These are phyloP conservation scores for Spodoptera litura DNA, from an alignment of 1,140 invertebrate species.

Conservation along the genomic window DNA sequence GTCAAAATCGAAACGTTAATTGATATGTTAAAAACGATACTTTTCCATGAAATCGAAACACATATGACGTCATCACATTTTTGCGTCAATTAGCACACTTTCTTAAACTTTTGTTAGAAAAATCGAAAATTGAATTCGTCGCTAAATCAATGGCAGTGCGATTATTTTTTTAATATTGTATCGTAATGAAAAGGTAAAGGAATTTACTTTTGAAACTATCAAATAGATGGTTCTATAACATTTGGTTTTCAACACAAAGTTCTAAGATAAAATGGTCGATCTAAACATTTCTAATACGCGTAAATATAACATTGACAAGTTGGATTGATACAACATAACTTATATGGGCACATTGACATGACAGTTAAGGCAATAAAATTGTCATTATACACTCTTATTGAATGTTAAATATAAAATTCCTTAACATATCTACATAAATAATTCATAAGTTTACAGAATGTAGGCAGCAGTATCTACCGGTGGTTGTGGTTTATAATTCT, in stretches of 20 bases:
- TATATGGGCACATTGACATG: slow-evolving; percentile 25
- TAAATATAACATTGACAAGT: slow-evolving; percentile 23
- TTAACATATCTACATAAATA: slow-evolving; percentile 14
- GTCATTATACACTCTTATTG: slow-evolving; percentile 39
- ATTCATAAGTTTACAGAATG: slow-evolving; percentile 33
- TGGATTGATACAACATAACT: slow-evolving; percentile 25
- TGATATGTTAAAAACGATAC: no score
- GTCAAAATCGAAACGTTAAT: no score
- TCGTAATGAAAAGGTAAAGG: no score
- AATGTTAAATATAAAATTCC: slow-evolving; percentile 36
- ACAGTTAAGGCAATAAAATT: slow-evolving; percentile 36
- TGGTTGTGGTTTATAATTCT: not conserved
- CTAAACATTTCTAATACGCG: slow-evolving; percentile 9
- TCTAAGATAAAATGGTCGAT: not conserved
- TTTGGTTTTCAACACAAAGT: not conserved
- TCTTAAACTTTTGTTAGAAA: no score
- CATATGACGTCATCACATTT: no score
- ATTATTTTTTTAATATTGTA: no score
- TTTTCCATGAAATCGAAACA: no score
- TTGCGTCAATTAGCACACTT: no score
- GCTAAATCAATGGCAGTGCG: no score
- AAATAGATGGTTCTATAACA: slow-evolving; percentile 3
- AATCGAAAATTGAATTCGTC: no score
- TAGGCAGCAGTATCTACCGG: not conserved
- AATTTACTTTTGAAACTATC: not conserved